Evolutionary conservation across 1,140 invertebrate species (phyloP).

Genomic region (Pectinophora gossypiella): DNA sequence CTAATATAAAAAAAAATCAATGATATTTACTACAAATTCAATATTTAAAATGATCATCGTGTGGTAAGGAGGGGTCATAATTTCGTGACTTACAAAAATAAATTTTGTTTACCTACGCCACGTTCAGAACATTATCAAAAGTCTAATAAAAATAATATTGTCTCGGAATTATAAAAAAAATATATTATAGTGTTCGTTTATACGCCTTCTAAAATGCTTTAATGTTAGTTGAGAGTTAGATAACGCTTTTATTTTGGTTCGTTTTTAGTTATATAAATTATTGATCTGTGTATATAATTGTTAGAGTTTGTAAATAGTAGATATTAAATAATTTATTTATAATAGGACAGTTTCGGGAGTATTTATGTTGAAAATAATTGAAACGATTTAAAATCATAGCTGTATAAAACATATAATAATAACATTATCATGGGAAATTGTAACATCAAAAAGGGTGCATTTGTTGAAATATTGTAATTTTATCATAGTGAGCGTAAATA

Average conservation of each 20-base stretch:
- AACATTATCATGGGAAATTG: constrained; percentile 16
- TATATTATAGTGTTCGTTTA: constrained; percentile 49
- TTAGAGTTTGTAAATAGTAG: constrained; percentile 56
- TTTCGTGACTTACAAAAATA: not conserved
- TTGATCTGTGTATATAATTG: constrained; percentile 61
- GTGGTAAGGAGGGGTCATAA: too few species aligned
- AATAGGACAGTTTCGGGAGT: constrained; percentile 2
- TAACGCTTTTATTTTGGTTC: constrained; percentile 37
- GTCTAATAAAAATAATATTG: constrained; percentile 13
- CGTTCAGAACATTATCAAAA: too few species aligned
- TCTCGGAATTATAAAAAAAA: constrained; percentile 25
- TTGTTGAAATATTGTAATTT: constrained; percentile 40
- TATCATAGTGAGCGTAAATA: constrained; percentile 34
- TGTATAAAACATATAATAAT: not conserved
- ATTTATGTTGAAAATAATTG: not conserved
- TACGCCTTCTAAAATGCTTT: constrained; percentile 65
- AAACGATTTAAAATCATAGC: not conserved
- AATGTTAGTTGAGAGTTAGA: constrained; percentile 42
- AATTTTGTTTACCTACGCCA: not conserved
- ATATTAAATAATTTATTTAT: constrained; percentile 44
- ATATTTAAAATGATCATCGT: too few species aligned
- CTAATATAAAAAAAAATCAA: too few species aligned
- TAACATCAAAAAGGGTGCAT: constrained; percentile 38
- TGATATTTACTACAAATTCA: too few species aligned
- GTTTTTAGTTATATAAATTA: constrained; percentile 33